Conservation (phyloP, 2,113 vertebrate species). For the Neolamprologus sp. region DNA sequence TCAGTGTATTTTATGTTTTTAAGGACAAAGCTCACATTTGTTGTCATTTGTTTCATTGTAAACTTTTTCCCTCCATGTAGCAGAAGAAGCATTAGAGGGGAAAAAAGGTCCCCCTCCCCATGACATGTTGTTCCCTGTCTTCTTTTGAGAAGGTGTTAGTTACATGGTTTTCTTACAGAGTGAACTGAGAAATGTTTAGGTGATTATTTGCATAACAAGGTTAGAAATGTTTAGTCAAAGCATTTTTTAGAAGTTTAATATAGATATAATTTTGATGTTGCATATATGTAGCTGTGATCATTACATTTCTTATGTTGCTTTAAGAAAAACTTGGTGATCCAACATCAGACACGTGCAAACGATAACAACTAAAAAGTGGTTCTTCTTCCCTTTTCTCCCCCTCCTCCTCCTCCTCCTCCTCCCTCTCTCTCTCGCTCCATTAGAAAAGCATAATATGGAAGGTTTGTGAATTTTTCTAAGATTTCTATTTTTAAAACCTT, state of each 20-base stretch:
- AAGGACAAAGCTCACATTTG: background rate
- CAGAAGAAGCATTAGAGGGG: background rate
- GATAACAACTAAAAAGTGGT: slow-evolving; percentile 71
- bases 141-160: background rate
- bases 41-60: background rate
- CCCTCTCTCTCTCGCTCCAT: slow-evolving; percentile 65
- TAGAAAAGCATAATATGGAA: slow-evolving; percentile 86
- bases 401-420: slow-evolving; percentile 44
- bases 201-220: background rate
- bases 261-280: background rate
- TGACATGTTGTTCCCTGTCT: background rate
- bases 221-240: background rate
- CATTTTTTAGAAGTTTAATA: background rate
- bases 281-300: background rate
- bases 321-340: slow-evolving; percentile 72
- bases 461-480: slow-evolving; percentile 76
- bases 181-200: background rate
- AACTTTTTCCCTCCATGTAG: background rate
- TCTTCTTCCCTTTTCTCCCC: slow-evolving; percentile 62
- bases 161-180: background rate
- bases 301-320: slow-evolving; percentile 46
- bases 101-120: background rate
- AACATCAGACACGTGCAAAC: slow-evolving; percentile 60
- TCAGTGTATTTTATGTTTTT: background rate
- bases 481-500: slow-evolving; percentile 52